Evolutionary conservation across 2,113 vertebrate genomes (phyloP), one percentile per base, ranked within the genome.

Genomic region (Cercocebus atys): DNA sequence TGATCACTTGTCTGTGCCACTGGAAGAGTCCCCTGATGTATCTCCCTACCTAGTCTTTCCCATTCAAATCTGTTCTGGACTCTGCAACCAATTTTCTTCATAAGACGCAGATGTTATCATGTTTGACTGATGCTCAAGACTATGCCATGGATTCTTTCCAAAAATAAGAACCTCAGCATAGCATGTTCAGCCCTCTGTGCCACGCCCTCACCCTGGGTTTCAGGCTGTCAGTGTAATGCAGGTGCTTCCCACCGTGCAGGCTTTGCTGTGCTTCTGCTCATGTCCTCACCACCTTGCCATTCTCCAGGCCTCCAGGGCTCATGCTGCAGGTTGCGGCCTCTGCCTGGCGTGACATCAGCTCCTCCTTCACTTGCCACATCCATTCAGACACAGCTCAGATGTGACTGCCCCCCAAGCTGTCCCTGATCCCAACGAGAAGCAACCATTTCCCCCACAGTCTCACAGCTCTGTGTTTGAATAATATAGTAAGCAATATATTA

Each of bases 141-240:
- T 35, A 20, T 88, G 43, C 76, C 25, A 6, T 12, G 25, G 13
- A 38, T 45, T 50, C 64, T 73, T 75, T 93, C 18, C 14, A 52
- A 76, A 88, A 80, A 43, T 11, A 68, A 73, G 79, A 52, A 70
- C 22, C 59, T 35, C 27, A 18, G 45, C 6, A 2, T 45, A 23
- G 52, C 38, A 25, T 66, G 16, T n/a, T 79, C 2, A 1, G 32
- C 3, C 50, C 0, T 40, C 73, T 18, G 0, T 4, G 6, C 10
- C 0, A 0, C 8, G 25, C 38, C 38, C 13, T 22, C 0, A 0
- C 13, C 18, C 45, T 47, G 2, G 20, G 8, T 27, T 70, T 43
- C 2, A 0, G 57, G 16, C 75, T 80, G 14, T 55, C 1, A 23
- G 57, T 52, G 47, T 27, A 59, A 25, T 11, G 13, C 17, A 59